These are phyloP conservation scores for Pseudonaja textilis DNA, from an alignment of 2,113 vertebrate species.

Conservation along the genomic window DNA sequence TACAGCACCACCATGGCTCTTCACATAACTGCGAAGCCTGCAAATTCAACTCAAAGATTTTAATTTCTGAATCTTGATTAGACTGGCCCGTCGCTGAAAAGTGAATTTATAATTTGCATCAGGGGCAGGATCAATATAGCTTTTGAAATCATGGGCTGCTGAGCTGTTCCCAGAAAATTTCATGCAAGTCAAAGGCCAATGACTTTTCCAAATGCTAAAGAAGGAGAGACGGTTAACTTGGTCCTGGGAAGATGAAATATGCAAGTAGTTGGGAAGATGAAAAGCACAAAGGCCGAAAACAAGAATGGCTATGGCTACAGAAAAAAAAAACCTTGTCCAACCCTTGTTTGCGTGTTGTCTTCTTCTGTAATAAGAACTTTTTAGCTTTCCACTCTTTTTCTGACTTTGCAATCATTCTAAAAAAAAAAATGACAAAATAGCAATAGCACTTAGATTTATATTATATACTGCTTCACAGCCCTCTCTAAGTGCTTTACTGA, in stretches of 20 bases:
- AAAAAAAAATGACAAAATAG: neutral
- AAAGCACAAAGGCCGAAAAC: neutral
- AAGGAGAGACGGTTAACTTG: constrained; percentile 61
- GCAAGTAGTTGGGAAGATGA: constrained; percentile 16
- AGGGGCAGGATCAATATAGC: constrained; percentile 51
- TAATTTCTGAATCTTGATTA: constrained; percentile 50
- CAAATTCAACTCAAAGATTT: constrained; percentile 27
- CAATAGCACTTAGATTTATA: too few relatives aligned
- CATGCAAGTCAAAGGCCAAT: constrained; percentile 44
- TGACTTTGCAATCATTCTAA: neutral
- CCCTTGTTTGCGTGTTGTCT: neutral
- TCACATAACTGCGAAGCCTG: constrained; percentile 14
- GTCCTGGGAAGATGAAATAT: constrained; percentile 51
- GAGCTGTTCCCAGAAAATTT: constrained; percentile 60
- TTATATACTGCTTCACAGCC: too few relatives aligned
- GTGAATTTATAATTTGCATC: constrained; percentile 53
- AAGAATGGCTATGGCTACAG: neutral
- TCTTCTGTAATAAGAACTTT: neutral
- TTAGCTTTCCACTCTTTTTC: neutral
- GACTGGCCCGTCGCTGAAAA: constrained; percentile 39
- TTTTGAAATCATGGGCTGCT: constrained; percentile 43
- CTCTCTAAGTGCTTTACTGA: too few relatives aligned
- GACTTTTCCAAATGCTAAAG: constrained; percentile 56
- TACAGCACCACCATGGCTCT: too few relatives aligned
- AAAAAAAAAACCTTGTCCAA: neutral